Evolutionary conservation across 2,888 invertebrate species (phyloP), one percentile per base, ranked within the genome.

Genomic region (Ichneumoninae sp.): DNA sequence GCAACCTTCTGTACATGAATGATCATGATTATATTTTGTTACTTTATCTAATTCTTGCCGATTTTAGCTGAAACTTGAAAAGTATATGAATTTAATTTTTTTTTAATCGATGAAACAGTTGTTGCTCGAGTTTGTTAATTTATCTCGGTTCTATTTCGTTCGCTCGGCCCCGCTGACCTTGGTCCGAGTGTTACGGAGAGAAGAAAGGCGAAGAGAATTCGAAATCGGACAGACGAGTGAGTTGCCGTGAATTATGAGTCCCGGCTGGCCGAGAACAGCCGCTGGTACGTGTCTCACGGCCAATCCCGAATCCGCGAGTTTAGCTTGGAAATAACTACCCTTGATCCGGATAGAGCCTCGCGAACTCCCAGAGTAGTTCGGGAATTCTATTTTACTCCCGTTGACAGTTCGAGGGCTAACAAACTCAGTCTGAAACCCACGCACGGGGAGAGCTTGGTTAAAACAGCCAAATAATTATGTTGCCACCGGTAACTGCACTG

Each of bases 261-360:
- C 22, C 66, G 63, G 1, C 7, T 13, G 30, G 50, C 66, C 65
- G 66, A 75, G 36, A 70, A 19, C 66, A 66, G 40, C n/a, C 47
- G 63, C 22, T 77, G 22, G 26, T 36, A 26, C 44, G 16, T 63
- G 40, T 74, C 68, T 81, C 76, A 65, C 52, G 50, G 16, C 74
- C 44, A 26, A 22, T 33, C 19, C 63, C 33, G 73, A 85, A 85
- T 83, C 60, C 80, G 73, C 85, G 79, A 80, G 83, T 86, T 69
- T 75, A 70, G 82, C 87, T 85, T 78, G 82, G 80, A 88, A 47
- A 88, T 88, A 86, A 83, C 81, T 83, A 87, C 86, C 88, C 88
- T 88, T 88, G 88, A 87, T 81, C 85, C 80, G 74, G 79, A 60
- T 81, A 83, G 76, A 68, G 71, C 82, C 70, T 65, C 65, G 36